These are phyloP conservation scores for Trichopoda pennipes DNA, from an alignment of 2,888 invertebrate genomes.

Conservation along the genomic window DNA sequence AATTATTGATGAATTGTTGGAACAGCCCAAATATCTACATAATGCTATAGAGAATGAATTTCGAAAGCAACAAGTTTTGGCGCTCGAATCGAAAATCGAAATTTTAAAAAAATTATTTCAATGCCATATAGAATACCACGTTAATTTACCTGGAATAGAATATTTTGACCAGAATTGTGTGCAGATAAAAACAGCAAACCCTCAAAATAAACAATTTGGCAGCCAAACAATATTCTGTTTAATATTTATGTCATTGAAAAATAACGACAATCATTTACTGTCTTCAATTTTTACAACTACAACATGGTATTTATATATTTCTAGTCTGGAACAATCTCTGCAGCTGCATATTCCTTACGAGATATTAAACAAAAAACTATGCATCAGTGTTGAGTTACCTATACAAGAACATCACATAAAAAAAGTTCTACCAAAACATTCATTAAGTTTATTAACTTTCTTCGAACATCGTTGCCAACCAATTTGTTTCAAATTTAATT, in stretches of 20 bases:
- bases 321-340: conserved; percentile 62
- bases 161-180: conserved; percentile 51
- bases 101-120: conserved; percentile 68
- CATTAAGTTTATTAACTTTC: conserved; percentile 67
- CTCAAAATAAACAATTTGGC: not conserved
- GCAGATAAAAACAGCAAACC: conserved; percentile 15
- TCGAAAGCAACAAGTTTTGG: conserved; percentile 75
- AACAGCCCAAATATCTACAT: conserved; percentile 71
- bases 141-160: conserved; percentile 70
- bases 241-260: conserved; percentile 69
- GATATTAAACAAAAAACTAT: conserved; percentile 71
- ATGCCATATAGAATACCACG: conserved; percentile 71
- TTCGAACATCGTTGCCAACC: conserved; percentile 48
- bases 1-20: conserved; percentile 70
- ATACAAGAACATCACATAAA: not conserved
- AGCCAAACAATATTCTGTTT: conserved; percentile 70
- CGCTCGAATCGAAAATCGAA: conserved; percentile 71
- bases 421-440: conserved; percentile 70
- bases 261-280: conserved; percentile 66
- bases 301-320: conserved; percentile 74
- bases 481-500: conserved; percentile 48
- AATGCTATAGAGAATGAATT: conserved; percentile 73
- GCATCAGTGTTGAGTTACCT: conserved; percentile 71
- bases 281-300: conserved; percentile 59
- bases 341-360: conserved; percentile 72